Evolutionary conservation across 2,797 vertebrate species (phyloP).

Genomic region (Micropoecilia bifurca): DNA sequence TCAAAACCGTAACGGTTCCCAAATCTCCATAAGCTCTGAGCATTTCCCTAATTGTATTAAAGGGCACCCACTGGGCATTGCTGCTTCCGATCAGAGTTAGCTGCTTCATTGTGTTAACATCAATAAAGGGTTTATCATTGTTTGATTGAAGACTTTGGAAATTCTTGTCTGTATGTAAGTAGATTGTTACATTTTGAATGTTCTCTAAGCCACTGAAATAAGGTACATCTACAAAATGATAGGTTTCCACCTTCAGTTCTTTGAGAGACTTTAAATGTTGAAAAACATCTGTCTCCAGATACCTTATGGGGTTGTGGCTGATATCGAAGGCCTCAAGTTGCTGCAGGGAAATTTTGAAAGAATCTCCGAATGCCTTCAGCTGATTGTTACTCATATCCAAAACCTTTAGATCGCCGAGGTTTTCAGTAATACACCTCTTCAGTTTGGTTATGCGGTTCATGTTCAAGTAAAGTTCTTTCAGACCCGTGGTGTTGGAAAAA

Average conservation of each 20-base stretch:
- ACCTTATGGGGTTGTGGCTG: neutral
- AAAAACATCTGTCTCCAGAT: neutral
- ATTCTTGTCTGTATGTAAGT: accelerated
- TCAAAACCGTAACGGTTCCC: slow-evolving; percentile 14
- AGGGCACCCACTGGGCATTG: accelerated
- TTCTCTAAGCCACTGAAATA: neutral
- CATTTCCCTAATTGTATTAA: neutral
- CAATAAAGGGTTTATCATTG: accelerated
- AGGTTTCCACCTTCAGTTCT: slow-evolving; percentile 15
- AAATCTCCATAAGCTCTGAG: slow-evolving; percentile 5
- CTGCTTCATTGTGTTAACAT: slow-evolving; percentile 3
- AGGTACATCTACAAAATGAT: accelerated
- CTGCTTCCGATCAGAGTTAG: neutral
- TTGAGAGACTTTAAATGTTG: slow-evolving; percentile 11
- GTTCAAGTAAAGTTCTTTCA: slow-evolving; percentile 15
- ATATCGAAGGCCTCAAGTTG: slow-evolving; percentile 23
- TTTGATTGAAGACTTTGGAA: neutral
- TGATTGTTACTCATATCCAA: slow-evolving; percentile 14
- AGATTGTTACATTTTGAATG: slow-evolving; percentile 20
- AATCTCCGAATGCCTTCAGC: neutral
- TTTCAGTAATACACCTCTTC: slow-evolving; percentile 5
- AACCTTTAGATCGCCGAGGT: slow-evolving; percentile 6
- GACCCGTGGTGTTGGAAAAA: slow-evolving; percentile 4
- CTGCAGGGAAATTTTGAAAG: slow-evolving; percentile 9
- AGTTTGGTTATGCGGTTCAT: slow-evolving; percentile 10